Evolutionary conservation across 2,888 invertebrate genomes (phyloP), one percentile per base, ranked within the genome.

Genomic region (Plagodis dolabraria): DNA sequence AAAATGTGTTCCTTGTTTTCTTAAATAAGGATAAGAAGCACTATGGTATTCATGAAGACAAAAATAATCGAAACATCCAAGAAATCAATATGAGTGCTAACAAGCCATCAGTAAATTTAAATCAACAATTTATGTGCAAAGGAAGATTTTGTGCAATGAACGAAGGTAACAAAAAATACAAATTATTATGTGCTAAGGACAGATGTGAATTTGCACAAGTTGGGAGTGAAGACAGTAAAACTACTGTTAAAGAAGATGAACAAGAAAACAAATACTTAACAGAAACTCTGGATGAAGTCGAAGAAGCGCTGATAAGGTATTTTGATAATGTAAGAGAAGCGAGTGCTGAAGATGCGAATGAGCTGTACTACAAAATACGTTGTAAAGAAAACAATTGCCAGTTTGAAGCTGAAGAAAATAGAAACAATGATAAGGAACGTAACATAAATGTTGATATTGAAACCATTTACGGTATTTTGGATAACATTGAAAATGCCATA

Each of bases 1-100:
- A 36, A 36, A 5, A 40, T 40, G 40, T 40, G 10, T 10, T 10
- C 40, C 40, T 40, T 10, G 43, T 12, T 43, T 43, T 12, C 12
- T 43, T 43, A 43, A 43, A 43, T 43, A 43, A 43, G 12, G 6
- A 43, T 43, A 43, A 43, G 5, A 43, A 43, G 10, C 43, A 43
- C 12, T 12, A 43, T 6, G 43, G 12, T 11, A 43, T 11, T 12
- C 6, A 12, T 12, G 6, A 43, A 7, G 12, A 43, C 12, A 11
- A 43, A 7, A 9, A 42, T 42, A 10, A 42, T 10, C 42, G 10
- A 42, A 42, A 42, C 42, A 42, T n/a, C n/a, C 5, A 12, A 45
- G 33, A 45, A 33, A 33, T 33, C 9, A 45, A 8, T 8, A 33
- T 33, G 8, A 8, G 9, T 5, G 10, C 33, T 10, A 7, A 46